Base-by-base conservation (phyloP, 2,797 vertebrate species). In the Typhlichthys subterraneus region DNA sequence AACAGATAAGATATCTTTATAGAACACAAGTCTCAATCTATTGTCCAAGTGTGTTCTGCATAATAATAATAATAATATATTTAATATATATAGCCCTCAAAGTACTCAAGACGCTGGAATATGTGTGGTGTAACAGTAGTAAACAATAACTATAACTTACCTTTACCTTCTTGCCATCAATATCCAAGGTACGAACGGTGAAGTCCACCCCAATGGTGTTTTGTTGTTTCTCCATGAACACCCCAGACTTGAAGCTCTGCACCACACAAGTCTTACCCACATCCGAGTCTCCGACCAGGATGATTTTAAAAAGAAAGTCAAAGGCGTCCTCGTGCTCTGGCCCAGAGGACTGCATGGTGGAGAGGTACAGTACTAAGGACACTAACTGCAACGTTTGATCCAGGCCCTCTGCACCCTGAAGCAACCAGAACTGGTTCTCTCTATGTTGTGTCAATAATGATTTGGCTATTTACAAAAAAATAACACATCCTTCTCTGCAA, bases 191-290 rank as follows among this genome's bases (percentile, higher is more conserved):
- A 49, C 95, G 94, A 66, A 98, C 96, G 0, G 95, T 96, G 65
- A 98, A 99, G 84, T 99, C 97, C 2, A 99, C 97, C 3, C 96
- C 97, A 0, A 99, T 98, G 0, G 97, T 98, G 87, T 98, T 98
- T 70, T 98, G 96, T 77, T 96, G 95, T 17, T 91, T 94, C 77
- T 95, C 95, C 0, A 82, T 86, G 79, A 94, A 98, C 60, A 95
- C 84, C 11, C 96, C 97, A 0, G 95, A 95, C 65, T 93, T 95
- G 88, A 98, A 98, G 59, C 95, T 94, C 76, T 96, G 96, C 31
- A 98, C 95, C 77, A 98, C 93, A 1, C 96, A 98, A 0, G 96
- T 99, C 89, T 99, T 99, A 5, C 97, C 96, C 62, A 99, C 97
- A 4, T 97, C 93, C 0, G 97, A 96, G 79, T 99, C 97, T 2